Evolutionary conservation across 2,113 vertebrate species (phyloP).

Genomic region (Myrmecobius fasciatus): DNA sequence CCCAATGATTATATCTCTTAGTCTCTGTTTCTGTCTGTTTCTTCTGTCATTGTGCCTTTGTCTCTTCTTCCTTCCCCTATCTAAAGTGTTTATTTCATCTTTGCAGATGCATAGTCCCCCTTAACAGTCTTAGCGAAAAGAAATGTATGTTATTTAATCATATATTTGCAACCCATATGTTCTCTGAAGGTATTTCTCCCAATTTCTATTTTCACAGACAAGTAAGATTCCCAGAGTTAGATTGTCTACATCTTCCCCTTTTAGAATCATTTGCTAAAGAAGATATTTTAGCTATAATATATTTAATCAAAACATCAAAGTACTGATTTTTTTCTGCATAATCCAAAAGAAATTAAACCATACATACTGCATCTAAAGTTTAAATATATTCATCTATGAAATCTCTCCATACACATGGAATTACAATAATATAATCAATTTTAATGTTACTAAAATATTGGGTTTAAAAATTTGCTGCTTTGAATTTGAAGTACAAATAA

Average conservation of each 20-base stretch:
- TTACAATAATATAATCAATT: background rate
- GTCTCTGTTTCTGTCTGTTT: no score
- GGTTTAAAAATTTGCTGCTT: background rate
- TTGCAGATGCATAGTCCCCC: background rate
- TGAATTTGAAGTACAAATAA: conserved; percentile 33
- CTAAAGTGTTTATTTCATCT: no score
- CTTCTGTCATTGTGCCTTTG: no score
- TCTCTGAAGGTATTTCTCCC: no score
- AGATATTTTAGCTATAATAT: conserved; percentile 32
- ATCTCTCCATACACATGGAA: background rate
- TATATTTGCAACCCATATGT: no score
- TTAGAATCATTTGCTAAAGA: background rate
- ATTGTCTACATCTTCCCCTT: no score
- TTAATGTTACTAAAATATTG: no score
- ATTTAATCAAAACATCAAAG: conserved; percentile 21
- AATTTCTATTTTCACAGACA: no score
- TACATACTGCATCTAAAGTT: conserved; percentile 10
- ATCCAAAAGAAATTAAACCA: background rate
- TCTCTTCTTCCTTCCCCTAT: no score
- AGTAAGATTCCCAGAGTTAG: no score
- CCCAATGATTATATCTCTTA: background rate
- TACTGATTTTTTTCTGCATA: background rate
- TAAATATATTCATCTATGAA: background rate
- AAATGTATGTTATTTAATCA: no score
- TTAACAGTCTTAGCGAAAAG: background rate